Conservation (phyloP, 2,113 vertebrate species). For the Corythaixoides concolor region DNA sequence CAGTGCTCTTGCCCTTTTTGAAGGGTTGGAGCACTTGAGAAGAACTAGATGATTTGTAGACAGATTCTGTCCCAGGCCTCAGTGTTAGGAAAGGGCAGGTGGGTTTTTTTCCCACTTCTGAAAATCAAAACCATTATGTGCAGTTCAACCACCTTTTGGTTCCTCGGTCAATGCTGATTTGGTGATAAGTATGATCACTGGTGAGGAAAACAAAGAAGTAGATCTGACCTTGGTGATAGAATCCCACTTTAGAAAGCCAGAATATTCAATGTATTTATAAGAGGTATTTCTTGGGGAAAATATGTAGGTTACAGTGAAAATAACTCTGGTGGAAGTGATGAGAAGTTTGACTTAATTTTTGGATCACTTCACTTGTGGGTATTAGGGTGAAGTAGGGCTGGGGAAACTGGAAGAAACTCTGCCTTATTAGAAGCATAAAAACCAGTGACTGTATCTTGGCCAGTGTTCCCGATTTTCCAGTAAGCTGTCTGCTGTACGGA, state of each 20-base stretch:
- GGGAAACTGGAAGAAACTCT: conserved; percentile 13
- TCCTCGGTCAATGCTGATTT: not conserved
- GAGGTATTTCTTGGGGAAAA: not conserved
- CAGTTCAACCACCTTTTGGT: not conserved
- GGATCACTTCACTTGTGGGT: conserved; percentile 42
- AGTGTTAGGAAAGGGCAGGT: not conserved
- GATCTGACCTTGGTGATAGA: not conserved
- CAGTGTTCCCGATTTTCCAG: conserved; percentile 78
- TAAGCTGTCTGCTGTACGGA: conserved; percentile 77
- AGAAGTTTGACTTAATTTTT: conserved; percentile 33
- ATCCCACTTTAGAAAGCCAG: not conserved
- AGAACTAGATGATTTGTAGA: conserved; percentile 6
- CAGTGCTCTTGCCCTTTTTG: not conserved
- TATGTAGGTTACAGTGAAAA: not conserved
- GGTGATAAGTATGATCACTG: not conserved
- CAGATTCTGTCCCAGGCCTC: not conserved
- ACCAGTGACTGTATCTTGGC: conserved; percentile 72
- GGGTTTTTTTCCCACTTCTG: conserved; percentile 7
- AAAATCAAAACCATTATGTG: not conserved
- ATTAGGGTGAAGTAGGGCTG: conserved; percentile 37
- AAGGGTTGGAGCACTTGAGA: conserved; percentile 9
- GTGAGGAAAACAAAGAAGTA: not conserved
- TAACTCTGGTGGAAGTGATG: not conserved
- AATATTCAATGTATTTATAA: not conserved
- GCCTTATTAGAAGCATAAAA: conserved; percentile 61